Evolutionary conservation across 2,797 vertebrate species (phyloP).

Genomic region (Muscicapa striata): DNA sequence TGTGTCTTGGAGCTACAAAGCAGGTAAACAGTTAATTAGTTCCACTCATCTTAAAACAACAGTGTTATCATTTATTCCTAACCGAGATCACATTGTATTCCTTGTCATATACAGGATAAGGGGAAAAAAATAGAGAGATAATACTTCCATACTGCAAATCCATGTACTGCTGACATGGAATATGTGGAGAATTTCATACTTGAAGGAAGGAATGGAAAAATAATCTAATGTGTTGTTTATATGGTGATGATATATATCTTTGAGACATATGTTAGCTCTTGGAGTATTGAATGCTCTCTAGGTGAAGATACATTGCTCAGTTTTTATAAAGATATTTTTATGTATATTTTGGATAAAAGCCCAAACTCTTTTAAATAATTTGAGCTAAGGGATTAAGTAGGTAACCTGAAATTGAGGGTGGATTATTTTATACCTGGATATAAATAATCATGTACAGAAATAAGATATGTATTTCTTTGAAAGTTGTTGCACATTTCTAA

Average conservation of each 20-base stretch:
- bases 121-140: not conserved
- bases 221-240: slow-evolving; percentile 49
- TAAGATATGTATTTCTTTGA: not conserved
- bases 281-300: slow-evolving; percentile 47
- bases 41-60: not conserved
- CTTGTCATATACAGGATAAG: not conserved
- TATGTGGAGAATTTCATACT: slow-evolving; percentile 61
- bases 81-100: not conserved
- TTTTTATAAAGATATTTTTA: slow-evolving; percentile 61
- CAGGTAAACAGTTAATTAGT: not conserved
- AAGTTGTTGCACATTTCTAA: not conserved
- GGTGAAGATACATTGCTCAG: slow-evolving; percentile 32
- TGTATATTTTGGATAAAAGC: slow-evolving; percentile 54
- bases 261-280: slow-evolving; percentile 54
- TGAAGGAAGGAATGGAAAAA: slow-evolving; percentile 57
- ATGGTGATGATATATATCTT: slow-evolving; percentile 53
- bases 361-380: slow-evolving; percentile 32
- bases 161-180: slow-evolving; percentile 30
- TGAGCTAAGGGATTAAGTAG: slow-evolving; percentile 36
- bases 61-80: not conserved
- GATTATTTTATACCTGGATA: slow-evolving; percentile 31
- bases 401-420: slow-evolving; percentile 30
- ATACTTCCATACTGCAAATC: not conserved
- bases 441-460: not conserved
- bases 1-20: not conserved